phyloP scores from a whole-genome alignment of 2,113 vertebrate genomes.

The Capricornis sumatraensis region DNA sequence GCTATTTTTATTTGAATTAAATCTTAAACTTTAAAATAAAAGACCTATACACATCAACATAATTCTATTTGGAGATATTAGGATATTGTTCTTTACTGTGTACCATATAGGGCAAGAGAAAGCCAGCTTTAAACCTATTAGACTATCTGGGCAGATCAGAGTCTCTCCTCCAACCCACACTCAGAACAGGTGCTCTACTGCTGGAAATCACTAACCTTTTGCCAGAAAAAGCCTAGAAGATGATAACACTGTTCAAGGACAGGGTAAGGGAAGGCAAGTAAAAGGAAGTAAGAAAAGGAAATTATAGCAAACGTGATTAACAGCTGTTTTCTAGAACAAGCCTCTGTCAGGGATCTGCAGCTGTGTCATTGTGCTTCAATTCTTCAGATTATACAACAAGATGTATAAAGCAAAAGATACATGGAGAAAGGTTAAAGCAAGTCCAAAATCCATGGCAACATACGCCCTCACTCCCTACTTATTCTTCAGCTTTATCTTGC shows the following conservation, averaged over 20 bases:
- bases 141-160: neutral
- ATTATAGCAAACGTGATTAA: slow-evolving; percentile 35
- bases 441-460: neutral
- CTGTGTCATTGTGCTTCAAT: slow-evolving; percentile 11
- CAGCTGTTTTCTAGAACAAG: slow-evolving; percentile 44
- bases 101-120: neutral
- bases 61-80: neutral
- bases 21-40: slow-evolving; percentile 10
- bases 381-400: neutral
- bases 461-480: neutral
- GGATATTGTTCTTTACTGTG: neutral
- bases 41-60: neutral
- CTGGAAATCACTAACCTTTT: slow-evolving; percentile 31
- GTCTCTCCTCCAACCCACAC: neutral
- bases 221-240: neutral
- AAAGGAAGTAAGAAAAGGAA: neutral
- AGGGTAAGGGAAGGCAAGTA: neutral
- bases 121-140: neutral
- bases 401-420: neutral
- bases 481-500: neutral
- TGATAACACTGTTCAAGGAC: slow-evolving; percentile 39
- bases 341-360: neutral
- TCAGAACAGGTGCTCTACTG: neutral
- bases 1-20: neutral
- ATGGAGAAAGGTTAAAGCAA: neutral